Evolutionary conservation across 2,797 vertebrate genomes (phyloP).

Genomic region (Rhabdomys pumilio): DNA sequence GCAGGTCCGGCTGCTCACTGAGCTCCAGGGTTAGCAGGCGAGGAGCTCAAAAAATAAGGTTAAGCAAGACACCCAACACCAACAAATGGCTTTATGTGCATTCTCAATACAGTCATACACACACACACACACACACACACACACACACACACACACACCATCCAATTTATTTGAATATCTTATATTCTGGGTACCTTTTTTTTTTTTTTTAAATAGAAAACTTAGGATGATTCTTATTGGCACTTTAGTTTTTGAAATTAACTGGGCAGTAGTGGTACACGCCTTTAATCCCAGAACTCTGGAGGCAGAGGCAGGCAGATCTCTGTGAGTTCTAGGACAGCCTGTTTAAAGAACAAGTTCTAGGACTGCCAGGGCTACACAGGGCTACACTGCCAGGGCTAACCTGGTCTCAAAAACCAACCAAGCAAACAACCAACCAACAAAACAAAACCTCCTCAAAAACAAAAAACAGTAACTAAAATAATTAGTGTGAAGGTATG

Average conservation of each 20-base stretch:
- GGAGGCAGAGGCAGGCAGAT: neutral
- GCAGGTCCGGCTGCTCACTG: neutral
- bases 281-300: neutral
- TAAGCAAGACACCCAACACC: neutral
- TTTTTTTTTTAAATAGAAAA: neutral
- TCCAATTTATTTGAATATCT: conserved; percentile 44
- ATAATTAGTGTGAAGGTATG: neutral
- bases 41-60: neutral
- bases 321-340: neutral
- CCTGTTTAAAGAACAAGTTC: neutral
- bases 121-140: too few species aligned
- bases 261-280: neutral
- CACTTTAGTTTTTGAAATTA: neutral
- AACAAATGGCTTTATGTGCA: neutral
- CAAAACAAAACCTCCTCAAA: too few species aligned
- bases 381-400: neutral
- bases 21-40: neutral
- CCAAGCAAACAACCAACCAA: too few species aligned
- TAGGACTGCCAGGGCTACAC: neutral
- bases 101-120: neutral
- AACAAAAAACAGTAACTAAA: neutral
- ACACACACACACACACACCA: neutral
- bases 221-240: conserved; percentile 36
- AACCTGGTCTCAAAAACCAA: neutral
- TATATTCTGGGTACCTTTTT: conserved; percentile 20